These are phyloP conservation scores for Eremophila alpestris DNA, from an alignment of 2,797 vertebrate species.

Conservation along the genomic window DNA sequence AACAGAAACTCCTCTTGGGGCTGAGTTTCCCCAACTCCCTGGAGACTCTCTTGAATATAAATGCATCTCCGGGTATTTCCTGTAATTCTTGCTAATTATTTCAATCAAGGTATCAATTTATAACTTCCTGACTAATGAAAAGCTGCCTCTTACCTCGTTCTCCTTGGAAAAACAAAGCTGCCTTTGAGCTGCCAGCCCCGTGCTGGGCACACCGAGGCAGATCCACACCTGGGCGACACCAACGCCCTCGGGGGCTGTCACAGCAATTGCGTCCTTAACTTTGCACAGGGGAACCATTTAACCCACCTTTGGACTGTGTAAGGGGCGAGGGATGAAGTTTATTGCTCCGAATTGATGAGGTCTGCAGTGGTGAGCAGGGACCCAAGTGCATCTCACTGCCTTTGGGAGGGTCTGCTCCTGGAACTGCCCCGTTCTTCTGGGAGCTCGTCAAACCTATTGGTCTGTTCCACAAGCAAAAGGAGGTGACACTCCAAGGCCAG, in stretches of 20 bases:
- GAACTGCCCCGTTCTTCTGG: neutral
- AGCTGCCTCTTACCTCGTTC: neutral
- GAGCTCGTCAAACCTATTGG: neutral
- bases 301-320: fast-evolving
- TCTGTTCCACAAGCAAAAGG: neutral
- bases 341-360: neutral
- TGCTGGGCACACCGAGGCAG: slow-evolving; percentile 31
- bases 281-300: fast-evolving
- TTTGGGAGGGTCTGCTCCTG: neutral
- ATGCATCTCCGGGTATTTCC: slow-evolving; percentile 41
- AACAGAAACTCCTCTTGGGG: neutral
- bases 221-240: slow-evolving; percentile 47
- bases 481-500: neutral
- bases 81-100: slow-evolving; percentile 63
- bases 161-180: slow-evolving; percentile 51
- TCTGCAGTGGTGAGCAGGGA: neutral
- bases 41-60: slow-evolving; percentile 22
- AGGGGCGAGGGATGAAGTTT: neutral
- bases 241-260: neutral
- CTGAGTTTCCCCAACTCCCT: neutral
- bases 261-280: fast-evolving
- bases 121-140: slow-evolving; percentile 60
- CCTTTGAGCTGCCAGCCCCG: slow-evolving; percentile 24
- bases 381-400: fast-evolving
- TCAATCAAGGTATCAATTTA: slow-evolving; percentile 63